phyloP scores from a whole-genome alignment of 2,797 vertebrate genomes.

The Premnoplex brunnescens region DNA sequence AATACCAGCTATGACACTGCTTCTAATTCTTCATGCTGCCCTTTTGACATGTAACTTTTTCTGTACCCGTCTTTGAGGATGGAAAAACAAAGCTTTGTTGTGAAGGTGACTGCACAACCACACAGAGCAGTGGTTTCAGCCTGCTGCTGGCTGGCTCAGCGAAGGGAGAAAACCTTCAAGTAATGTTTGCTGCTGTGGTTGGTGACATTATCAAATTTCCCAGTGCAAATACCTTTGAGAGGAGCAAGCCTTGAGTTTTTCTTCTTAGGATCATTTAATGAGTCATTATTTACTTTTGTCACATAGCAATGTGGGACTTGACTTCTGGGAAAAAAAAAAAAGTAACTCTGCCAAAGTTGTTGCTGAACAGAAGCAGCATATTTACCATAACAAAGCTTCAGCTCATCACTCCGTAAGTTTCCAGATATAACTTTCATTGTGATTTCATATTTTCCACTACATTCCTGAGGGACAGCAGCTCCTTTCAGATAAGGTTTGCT shows the following conservation, averaged over 20 bases:
- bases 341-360: not conserved
- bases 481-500: not conserved
- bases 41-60: not conserved
- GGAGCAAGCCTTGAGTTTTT: constrained; percentile 60
- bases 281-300: constrained; percentile 69
- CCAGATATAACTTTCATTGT: not conserved
- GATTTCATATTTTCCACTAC: not conserved
- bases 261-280: constrained; percentile 57
- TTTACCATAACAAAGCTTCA: constrained; percentile 21
- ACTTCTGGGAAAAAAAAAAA: constrained; percentile 47
- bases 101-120: not conserved
- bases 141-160: not conserved
- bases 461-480: not conserved
- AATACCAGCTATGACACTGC: not conserved
- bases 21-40: not conserved
- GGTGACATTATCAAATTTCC: constrained; percentile 78
- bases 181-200: constrained; percentile 62
- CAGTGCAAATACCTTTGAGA: constrained; percentile 69
- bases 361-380: constrained; percentile 2
- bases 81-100: not conserved
- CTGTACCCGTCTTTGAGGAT: not conserved
- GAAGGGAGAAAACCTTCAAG: constrained; percentile 68
- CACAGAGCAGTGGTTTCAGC: not conserved
- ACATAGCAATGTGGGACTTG: constrained; percentile 22
- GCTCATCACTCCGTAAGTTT: not conserved